phyloP scores from a whole-genome alignment of 1,140 invertebrate genomes.

The Drosophila pruinosa region DNA sequence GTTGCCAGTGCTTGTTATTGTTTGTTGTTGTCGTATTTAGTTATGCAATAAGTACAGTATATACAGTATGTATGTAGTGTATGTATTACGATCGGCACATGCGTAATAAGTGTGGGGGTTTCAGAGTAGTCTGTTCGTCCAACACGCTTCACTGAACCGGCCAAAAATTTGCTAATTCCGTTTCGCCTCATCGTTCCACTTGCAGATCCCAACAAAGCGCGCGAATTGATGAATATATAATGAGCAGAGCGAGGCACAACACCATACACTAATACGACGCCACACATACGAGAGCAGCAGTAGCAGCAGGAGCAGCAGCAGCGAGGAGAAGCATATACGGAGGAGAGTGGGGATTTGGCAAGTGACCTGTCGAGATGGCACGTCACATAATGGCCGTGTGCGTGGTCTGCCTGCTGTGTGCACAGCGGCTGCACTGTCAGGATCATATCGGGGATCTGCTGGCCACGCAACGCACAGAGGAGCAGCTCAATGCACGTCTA shows the following conservation, averaged over 20 bases:
- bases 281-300: constrained; percentile 7
- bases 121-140: constrained; percentile 22
- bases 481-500: constrained; percentile 60
- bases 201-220: constrained; percentile 54
- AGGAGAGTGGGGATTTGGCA: not conserved
- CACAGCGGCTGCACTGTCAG: constrained; percentile 88
- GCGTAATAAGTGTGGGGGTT: constrained; percentile 53
- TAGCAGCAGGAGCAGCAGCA: not conserved
- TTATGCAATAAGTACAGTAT: constrained; percentile 63
- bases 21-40: constrained; percentile 29
- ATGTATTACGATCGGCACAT: constrained; percentile 38
- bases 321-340: not conserved
- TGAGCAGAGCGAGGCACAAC: constrained; percentile 36
- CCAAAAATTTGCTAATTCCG: constrained; percentile 50
- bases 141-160: constrained; percentile 29
- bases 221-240: constrained; percentile 56
- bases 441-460: constrained; percentile 83
- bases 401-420: constrained; percentile 90
- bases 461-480: constrained; percentile 40
- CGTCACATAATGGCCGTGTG: constrained; percentile 87
- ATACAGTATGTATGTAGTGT: constrained; percentile 48
- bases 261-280: constrained; percentile 18
- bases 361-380: constrained; percentile 56
- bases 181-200: constrained; percentile 33
- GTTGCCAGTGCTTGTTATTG: constrained; percentile 33